Evolutionary conservation across 2,888 invertebrate genomes (phyloP).

Genomic region (Erpobdella octoculata): DNA sequence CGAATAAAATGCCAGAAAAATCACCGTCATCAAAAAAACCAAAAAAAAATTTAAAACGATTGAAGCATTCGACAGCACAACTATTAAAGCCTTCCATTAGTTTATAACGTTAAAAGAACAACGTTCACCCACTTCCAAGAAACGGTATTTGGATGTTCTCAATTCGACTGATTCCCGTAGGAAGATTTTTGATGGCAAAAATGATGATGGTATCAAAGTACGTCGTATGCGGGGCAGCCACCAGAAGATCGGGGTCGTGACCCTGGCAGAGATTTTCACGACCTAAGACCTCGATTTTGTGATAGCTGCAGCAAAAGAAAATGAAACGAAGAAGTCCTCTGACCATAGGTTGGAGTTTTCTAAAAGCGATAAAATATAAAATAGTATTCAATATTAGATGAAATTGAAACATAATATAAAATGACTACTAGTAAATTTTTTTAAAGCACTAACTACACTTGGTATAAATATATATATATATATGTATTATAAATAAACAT

Average conservation of each 20-base stretch:
- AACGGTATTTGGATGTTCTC: slow-evolving; percentile 73
- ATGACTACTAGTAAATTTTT: slow-evolving; percentile 1
- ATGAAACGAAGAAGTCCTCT: slow-evolving; percentile 52
- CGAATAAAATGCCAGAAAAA: neutral
- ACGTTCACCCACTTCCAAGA: slow-evolving; percentile 62
- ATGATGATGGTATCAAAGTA: slow-evolving; percentile 77
- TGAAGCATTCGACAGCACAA: neutral
- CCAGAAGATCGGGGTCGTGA: slow-evolving; percentile 38
- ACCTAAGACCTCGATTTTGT: slow-evolving; percentile 69
- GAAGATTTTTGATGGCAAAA: slow-evolving; percentile 69
- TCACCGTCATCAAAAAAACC: neutral
- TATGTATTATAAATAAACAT: no score
- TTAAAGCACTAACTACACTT: no score
- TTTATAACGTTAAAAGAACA: neutral
- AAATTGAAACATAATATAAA: no score
- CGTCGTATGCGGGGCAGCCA: slow-evolving; percentile 74
- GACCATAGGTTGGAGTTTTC: slow-evolving; percentile 42
- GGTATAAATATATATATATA: no score
- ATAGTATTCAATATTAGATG: no score
- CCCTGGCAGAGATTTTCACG: slow-evolving; percentile 42
- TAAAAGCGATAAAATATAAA: no score
- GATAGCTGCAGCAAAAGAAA: slow-evolving; percentile 74
- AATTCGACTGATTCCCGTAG: slow-evolving; percentile 79
- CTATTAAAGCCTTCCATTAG: neutral
- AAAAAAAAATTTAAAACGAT: neutral